These are phyloP conservation scores for Mesochorus sp. DNA, from an alignment of 2,888 invertebrate genomes.

Conservation along the genomic window DNA sequence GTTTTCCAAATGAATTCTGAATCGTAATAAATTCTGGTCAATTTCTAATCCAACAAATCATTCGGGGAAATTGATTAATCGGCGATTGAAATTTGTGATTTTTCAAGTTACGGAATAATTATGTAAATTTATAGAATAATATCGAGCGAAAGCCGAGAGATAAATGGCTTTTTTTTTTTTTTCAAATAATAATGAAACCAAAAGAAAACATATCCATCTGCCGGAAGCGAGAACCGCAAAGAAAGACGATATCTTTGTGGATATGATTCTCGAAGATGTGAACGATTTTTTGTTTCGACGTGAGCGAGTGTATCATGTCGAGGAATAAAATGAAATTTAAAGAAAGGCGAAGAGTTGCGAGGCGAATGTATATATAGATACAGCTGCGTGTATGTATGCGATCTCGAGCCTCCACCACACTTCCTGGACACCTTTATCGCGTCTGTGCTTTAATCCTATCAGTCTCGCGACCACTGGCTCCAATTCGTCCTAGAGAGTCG, in stretches of 20 bases:
- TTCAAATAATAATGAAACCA: neutral
- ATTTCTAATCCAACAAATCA: neutral
- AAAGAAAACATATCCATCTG: neutral
- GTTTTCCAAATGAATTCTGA: no score
- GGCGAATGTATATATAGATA: conserved; percentile 40
- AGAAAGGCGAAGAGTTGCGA: conserved; percentile 45
- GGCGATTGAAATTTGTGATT: no score
- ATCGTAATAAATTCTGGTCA: neutral
- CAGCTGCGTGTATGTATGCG: neutral
- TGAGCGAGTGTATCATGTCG: conserved; percentile 66
- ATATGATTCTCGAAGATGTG: neutral
- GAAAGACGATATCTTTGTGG: conserved; percentile 52
- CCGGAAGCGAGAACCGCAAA: neutral
- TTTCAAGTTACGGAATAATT: no score
- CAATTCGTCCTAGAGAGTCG: conserved; percentile 37
- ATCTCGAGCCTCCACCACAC: conserved; percentile 1
- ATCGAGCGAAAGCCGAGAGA: neutral
- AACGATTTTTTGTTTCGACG: conserved; percentile 40
- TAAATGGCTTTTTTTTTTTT: neutral
- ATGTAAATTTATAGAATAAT: no score
- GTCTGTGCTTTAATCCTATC: conserved; percentile 31
- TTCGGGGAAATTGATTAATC: no score
- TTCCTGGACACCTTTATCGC: conserved; percentile 41
- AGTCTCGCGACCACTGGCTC: conserved; percentile 37
- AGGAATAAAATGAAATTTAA: conserved; percentile 56